Evolutionary conservation across 2,113 vertebrate species (phyloP).

Genomic region (Peromyscus polionotus): DNA sequence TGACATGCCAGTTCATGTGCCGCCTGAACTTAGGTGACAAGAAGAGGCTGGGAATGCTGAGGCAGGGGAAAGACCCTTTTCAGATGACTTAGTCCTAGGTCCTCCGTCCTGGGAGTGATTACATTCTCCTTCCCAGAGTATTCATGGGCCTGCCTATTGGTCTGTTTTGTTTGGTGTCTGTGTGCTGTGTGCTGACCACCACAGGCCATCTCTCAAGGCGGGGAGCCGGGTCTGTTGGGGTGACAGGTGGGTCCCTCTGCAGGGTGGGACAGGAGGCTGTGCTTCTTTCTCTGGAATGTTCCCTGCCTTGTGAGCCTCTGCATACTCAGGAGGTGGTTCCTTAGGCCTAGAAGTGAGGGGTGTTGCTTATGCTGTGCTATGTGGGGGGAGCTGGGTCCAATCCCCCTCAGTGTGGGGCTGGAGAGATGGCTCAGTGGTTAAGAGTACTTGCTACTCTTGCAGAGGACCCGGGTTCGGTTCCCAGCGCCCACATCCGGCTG

Average conservation of each 20-base stretch:
- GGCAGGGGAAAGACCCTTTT: too few relatives aligned
- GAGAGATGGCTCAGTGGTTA: neutral
- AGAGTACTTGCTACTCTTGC: neutral
- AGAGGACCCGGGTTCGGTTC: neutral
- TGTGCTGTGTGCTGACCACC: neutral
- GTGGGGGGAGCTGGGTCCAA: too few relatives aligned
- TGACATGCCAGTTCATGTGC: too few relatives aligned
- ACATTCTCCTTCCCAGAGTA: neutral
- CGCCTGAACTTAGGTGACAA: neutral
- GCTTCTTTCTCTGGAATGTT: neutral
- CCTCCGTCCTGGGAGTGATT: neutral
- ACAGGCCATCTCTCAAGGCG: neutral
- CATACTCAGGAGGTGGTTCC: fast-evolving
- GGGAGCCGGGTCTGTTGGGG: neutral
- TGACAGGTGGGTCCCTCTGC: neutral
- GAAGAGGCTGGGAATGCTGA: neutral
- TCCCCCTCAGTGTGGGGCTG: neutral
- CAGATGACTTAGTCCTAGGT: neutral
- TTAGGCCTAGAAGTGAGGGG: neutral
- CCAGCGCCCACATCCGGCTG: too few relatives aligned
- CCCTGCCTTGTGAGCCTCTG: neutral
- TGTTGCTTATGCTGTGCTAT: fast-evolving
- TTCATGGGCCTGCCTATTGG: neutral
- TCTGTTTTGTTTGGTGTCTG: neutral
- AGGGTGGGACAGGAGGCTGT: neutral